Conservation (phyloP, 2,797 vertebrate genomes). For the Sylvilagus floridanus region DNA sequence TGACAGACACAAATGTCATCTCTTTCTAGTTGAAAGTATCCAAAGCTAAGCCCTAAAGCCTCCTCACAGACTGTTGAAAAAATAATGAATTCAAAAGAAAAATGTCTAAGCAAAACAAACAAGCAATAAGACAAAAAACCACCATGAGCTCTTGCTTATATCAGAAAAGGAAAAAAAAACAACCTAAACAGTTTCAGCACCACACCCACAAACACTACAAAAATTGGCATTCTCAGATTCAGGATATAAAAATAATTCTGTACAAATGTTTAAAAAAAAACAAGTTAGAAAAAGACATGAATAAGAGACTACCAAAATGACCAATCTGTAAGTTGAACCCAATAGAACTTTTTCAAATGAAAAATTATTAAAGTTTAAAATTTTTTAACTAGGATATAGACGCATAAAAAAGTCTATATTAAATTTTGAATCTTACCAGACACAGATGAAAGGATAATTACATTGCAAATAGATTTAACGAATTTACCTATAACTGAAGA, state of each 20-base stretch:
- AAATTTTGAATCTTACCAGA: constrained; percentile 60
- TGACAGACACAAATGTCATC: constrained; percentile 8
- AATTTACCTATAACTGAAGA: neutral
- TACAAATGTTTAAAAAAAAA: neutral
- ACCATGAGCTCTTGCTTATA: neutral
- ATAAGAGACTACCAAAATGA: neutral
- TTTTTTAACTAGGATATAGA: constrained; percentile 24
- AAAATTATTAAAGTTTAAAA: constrained; percentile 16
- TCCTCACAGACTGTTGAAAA: neutral
- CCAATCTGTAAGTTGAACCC: neutral
- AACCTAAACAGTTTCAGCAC: neutral
- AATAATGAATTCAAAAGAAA: constrained; percentile 38
- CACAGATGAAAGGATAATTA: neutral
- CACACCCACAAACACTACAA: neutral
- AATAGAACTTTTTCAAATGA: constrained; percentile 8
- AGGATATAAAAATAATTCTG: neutral
- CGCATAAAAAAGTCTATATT: constrained; percentile 13
- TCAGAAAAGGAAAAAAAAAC: neutral
- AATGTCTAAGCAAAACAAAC: constrained; percentile 15
- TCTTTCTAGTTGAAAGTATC: neutral
- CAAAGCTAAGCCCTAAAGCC: neutral
- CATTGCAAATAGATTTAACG: neutral
- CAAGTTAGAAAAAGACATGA: neutral
- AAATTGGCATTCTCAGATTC: neutral
- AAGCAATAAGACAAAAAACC: neutral